Percentiles rank a stretch among this genome's conserved stretches.
Evolutionary conservation across 2,113 vertebrate species (phyloP).

Genomic region (Ptilorrhoa leucosticta): DNA sequence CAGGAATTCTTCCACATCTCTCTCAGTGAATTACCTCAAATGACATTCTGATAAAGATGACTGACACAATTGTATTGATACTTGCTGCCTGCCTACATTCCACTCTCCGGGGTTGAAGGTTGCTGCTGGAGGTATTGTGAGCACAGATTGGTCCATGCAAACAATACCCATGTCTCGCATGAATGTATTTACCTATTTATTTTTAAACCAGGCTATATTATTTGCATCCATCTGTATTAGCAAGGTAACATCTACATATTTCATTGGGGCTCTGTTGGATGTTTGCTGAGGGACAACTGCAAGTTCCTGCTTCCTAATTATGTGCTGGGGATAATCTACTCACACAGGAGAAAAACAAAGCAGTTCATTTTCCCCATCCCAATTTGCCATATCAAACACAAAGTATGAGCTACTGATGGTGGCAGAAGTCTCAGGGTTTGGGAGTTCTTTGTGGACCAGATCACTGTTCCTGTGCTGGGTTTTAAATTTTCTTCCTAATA

Average conservation of each 20-base stretch:
- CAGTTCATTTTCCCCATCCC: neutral
- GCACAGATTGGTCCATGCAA: neutral
- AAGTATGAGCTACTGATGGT: neutral
- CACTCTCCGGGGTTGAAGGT: neutral
- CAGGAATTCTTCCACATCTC: neutral
- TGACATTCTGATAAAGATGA: neutral
- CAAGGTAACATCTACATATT: neutral
- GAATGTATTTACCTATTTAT: neutral
- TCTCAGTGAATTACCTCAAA: neutral
- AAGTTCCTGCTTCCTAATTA: neutral
- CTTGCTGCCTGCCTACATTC: neutral
- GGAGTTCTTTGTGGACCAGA: neutral
- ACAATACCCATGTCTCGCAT: neutral
- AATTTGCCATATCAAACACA: neutral
- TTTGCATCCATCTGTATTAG: neutral
- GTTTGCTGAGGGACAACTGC: neutral
- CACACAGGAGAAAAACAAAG: neutral
- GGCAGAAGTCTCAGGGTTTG: neutral
- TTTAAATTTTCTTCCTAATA: neutral
- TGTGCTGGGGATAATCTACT: neutral
- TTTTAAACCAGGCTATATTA: neutral
- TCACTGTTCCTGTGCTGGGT: rapidly evolving
- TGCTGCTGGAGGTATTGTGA: neutral
- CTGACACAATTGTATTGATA: neutral
- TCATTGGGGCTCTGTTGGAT: neutral